Evolutionary conservation across 2,888 invertebrate genomes (phyloP).

Genomic region (Drosophila greeni): DNA sequence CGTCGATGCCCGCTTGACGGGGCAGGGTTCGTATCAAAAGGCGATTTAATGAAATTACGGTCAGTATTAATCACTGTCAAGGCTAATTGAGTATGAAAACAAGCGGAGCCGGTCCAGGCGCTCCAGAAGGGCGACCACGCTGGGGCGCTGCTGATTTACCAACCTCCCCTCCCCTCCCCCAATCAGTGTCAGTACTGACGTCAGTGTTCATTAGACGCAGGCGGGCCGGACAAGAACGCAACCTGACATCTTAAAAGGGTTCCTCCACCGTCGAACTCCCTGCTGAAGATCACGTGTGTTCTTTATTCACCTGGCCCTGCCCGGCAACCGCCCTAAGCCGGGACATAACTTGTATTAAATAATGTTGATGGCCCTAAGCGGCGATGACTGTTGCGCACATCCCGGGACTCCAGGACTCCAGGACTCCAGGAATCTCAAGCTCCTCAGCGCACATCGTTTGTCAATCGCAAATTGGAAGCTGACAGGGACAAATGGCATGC

Average conservation of each 20-base stretch:
- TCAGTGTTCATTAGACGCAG: conserved; percentile 61
- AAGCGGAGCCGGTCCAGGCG: conserved; percentile 29
- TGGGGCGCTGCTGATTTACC: neutral
- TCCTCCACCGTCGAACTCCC: conserved; percentile 25
- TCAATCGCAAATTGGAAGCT: conserved; percentile 65
- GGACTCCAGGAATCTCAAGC: neutral
- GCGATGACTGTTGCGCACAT: conserved; percentile 44
- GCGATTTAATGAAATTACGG: conserved; percentile 71
- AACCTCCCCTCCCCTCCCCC: conserved; percentile 29
- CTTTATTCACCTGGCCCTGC: conserved; percentile 15
- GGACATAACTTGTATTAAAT: conserved; percentile 56
- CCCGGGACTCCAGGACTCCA: neutral
- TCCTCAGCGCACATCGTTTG: conserved; percentile 59
- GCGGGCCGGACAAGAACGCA: conserved; percentile 51
- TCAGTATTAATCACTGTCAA: conserved; percentile 73
- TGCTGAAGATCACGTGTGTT: conserved; percentile 42
- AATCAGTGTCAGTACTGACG: conserved; percentile 49
- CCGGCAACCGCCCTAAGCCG: neutral
- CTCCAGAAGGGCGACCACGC: conserved; percentile 2
- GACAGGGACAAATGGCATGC: conserved; percentile 70
- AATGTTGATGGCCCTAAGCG: conserved; percentile 51
- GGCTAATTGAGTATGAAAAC: conserved; percentile 72
- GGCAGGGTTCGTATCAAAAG: conserved; percentile 58
- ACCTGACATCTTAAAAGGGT: conserved; percentile 73
- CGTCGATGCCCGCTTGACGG: conserved; percentile 3